Base-by-base conservation (phyloP, 2,888 invertebrate genomes). In the Meteorus cinctellus region DNA sequence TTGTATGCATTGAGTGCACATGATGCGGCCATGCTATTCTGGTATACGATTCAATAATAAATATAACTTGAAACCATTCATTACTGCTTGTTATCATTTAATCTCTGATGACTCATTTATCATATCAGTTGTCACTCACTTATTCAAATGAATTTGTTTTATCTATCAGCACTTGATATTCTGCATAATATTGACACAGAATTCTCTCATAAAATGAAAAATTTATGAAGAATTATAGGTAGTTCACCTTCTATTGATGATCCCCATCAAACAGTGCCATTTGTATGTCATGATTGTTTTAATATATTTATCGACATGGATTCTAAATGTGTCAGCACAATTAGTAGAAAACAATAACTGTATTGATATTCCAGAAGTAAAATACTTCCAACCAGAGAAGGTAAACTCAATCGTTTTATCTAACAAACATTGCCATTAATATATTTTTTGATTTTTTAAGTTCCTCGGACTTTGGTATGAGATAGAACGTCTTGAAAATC, bases 321-420 rank as follows among this genome's bases (percentile, higher is more conserved):
- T 27, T 63, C 4, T 34, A n/a, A 63, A 31, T 31, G 14, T n/a
- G 34, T 14, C 51, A n/a, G 29, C 51, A 1, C 29, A 51, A n/a
- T n/a, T 16, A 16, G 27, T 8, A 8, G 31, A 16, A 10, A 29
- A n/a, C 27, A 8, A 6, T 29, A 16, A 29, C 2, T 68, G 68
- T 51, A 19, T 14, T 48, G 27, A 12, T n/a, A 27, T 27, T 14
- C 24, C 19, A 51, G n/a, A 27, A 19, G 31, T 68, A 29, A 14
- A 29, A 31, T 16, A 68, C 51, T 68, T 68, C 29, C 24, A 51
- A 29, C 45, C n/a, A 68, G 29, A 27, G 6, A 29, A 45, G 31
- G 68, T 68, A 68, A 51, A 29, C 8, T 51, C 27, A 16, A 48
- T 48, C 31, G 3, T 12, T 29, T 29, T 2, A 62, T 62, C 29